These are phyloP conservation scores for Aphelinus certus DNA, from an alignment of 1,140 invertebrate species.

Conservation along the genomic window DNA sequence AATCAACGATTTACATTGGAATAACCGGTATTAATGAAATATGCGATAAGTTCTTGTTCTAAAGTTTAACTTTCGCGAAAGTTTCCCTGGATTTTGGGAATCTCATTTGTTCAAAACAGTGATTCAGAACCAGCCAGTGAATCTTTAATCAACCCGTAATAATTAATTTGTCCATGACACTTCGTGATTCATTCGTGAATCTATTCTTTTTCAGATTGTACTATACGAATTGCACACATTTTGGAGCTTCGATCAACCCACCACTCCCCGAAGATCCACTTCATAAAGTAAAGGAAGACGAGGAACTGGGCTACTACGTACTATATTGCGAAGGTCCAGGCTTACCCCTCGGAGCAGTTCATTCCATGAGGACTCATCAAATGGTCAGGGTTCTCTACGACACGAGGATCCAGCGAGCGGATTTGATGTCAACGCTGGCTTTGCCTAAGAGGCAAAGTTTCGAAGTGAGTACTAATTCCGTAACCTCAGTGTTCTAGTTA, in stretches of 20 bases:
- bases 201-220: conserved; percentile 60
- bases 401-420: conserved; percentile 72
- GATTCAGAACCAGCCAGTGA: no score
- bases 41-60: no score
- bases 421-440: conserved; percentile 75
- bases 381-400: conserved; percentile 80
- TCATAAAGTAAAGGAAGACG: conserved; percentile 46
- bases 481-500: no score
- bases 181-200: no score
- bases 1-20: conserved; percentile 65
- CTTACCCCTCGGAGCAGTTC: conserved; percentile 79
- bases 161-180: no score
- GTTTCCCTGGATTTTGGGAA: no score
- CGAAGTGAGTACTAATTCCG: conserved; percentile 62
- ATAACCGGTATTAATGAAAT: conserved; percentile 4
- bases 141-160: no score
- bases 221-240: conserved; percentile 84
- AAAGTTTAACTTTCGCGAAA: no score
- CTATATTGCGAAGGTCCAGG: conserved; percentile 83
- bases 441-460: conserved; percentile 79
- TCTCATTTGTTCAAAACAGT: no score
- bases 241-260: conserved; percentile 76
- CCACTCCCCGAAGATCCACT: conserved; percentile 44
- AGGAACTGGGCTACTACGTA: conserved; percentile 76
- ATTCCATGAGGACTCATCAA: conserved; percentile 75